Conservation (phyloP, 2,113 vertebrate genomes). For the Orycteropus afer region DNA sequence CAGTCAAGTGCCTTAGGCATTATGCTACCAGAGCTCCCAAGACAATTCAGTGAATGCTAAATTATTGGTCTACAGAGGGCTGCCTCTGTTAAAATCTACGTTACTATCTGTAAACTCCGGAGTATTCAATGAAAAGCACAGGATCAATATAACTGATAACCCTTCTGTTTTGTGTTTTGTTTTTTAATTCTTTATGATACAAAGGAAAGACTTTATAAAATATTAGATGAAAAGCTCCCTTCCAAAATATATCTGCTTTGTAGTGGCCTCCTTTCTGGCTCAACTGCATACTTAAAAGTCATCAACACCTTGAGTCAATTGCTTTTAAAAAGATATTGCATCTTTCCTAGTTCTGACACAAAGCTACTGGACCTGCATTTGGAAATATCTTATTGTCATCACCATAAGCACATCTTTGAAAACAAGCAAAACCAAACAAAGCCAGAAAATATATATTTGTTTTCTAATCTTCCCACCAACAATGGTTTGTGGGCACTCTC, state of each 20-base stretch:
- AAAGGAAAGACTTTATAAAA: constrained; percentile 85
- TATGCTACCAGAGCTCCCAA: too few species aligned
- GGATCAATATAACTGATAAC: constrained; percentile 83
- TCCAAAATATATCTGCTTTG: constrained; percentile 84
- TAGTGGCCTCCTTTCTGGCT: constrained; percentile 77
- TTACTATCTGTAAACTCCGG: constrained; percentile 83
- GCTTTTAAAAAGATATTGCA: constrained; percentile 75
- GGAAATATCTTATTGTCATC: constrained; percentile 82
- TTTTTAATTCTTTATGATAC: constrained; percentile 75
- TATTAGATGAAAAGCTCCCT: constrained; percentile 84
- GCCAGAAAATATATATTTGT: constrained; percentile 64
- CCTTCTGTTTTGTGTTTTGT: constrained; percentile 67
- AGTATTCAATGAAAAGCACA: constrained; percentile 82
- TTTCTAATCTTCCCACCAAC: constrained; percentile 65
- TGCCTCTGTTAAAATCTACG: constrained; percentile 81
- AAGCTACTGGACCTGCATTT: constrained; percentile 69
- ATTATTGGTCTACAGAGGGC: constrained; percentile 83
- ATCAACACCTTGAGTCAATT: constrained; percentile 84
- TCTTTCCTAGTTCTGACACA: constrained; percentile 71
- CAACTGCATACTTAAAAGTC: constrained; percentile 88
- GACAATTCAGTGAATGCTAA: constrained; percentile 85
- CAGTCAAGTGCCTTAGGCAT: too few species aligned
- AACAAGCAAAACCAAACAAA: constrained; percentile 85
- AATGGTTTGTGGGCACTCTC: constrained; percentile 79
- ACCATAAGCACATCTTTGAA: constrained; percentile 83